Evolutionary conservation across 2,888 invertebrate species (phyloP).

Genomic region (Oscheius sp.): DNA sequence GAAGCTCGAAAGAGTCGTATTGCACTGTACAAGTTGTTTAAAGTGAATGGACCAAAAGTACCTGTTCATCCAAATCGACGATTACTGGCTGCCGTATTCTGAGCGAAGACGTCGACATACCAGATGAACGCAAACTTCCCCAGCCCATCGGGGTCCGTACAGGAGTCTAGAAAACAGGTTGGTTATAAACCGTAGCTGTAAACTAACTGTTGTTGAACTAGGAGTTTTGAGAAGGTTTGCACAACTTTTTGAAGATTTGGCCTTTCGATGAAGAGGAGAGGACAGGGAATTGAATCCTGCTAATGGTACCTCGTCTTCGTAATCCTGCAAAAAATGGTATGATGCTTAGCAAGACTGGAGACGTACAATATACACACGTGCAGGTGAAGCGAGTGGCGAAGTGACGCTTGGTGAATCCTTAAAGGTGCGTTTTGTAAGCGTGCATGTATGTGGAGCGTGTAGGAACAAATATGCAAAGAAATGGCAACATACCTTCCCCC

Average conservation of each 20-base stretch:
- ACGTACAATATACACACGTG: neutral
- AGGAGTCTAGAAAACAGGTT: neutral
- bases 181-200: neutral
- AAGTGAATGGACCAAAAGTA: neutral
- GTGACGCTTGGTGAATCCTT: neutral
- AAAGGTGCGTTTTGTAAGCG: neutral
- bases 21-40: neutral
- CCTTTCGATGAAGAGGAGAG: neutral
- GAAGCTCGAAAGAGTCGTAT: neutral
- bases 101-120: constrained; percentile 6
- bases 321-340: neutral
- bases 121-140: neutral
- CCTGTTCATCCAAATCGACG: constrained; percentile 8
- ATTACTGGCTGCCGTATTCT: neutral
- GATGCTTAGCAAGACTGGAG: neutral
- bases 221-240: neutral
- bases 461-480: neutral
- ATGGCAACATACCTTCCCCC: neutral
- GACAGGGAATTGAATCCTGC: neutral
- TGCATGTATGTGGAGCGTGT: neutral
- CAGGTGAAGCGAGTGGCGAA: neutral
- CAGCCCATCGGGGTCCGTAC: neutral
- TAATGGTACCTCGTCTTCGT: neutral
- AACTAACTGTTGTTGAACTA: neutral
- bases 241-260: constrained; percentile 7